Base-by-base conservation (phyloP, 1,140 invertebrate genomes). In the Drosophila neocordata region DNA sequence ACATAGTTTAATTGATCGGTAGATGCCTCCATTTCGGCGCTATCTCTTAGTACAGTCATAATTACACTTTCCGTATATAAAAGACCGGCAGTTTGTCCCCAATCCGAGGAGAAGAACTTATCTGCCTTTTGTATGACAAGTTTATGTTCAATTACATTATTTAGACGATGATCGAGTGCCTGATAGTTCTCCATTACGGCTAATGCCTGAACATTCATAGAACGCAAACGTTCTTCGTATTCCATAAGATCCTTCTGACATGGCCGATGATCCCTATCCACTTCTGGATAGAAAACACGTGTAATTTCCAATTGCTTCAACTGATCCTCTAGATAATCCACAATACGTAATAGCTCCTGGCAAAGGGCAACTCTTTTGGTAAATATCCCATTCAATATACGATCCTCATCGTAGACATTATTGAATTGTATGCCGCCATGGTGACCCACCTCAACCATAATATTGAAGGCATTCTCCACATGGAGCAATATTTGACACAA, bases 21-120 rank as follows among this genome's bases (percentile, higher is more conserved):
- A 0, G 2, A 20, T 1, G 59, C 51, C 1, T 31, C 27, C 0
- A 1, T 22, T 1, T 52, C 62, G 0, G 57, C 51, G 5, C 73
- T 67, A 53, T 91, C 85, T 27, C 65, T 69, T 5, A 91, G 4
- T 6, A 91, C 98, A 90, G 97, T 97, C 68, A 95, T 93, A 34
- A 99, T 93, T 61, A 98, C 98, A 89, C 98, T 97, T 87, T 98
- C 98, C 56, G 99, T 92, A 92, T 99, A 98, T 0, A 97, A 97
- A 18, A 99, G 92, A 91, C 99, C 97, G 37, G 65, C 55, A 20
- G 60, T 69, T 7, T 56, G 24, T 9, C 58, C n/a, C 1, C 53
- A 65, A 6, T 88, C 76, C 1, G 55, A 13, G 18, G 27, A 4
- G n/a, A 91, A 62, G 35, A 74, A 77, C 18, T 63, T 64, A 27